Conservation (phyloP, 2,113 vertebrate genomes). For the Microtus montanus region DNA sequence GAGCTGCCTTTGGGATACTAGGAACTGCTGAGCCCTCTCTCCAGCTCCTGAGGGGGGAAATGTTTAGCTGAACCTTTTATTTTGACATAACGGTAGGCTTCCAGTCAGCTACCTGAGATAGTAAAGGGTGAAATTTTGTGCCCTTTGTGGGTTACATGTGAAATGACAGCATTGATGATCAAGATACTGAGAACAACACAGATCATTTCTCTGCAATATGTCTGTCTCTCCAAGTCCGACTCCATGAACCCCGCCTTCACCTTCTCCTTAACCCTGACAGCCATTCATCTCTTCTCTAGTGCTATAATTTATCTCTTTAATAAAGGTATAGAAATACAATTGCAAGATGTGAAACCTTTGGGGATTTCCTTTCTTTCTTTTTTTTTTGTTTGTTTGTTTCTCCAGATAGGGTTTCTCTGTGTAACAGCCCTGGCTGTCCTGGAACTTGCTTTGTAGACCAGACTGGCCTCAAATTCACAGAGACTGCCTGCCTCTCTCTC, state of each 20-base stretch:
- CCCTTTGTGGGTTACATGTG: background rate
- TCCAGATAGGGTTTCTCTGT: background rate
- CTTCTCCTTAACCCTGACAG: background rate
- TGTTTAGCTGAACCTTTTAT: background rate
- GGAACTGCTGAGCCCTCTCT: background rate
- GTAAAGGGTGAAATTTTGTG: background rate
- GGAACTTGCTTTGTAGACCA: background rate
- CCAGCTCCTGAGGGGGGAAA: background rate
- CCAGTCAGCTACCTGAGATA: background rate
- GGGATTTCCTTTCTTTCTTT: background rate
- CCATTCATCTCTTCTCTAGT: background rate
- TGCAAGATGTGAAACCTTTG: background rate
- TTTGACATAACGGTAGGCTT: slow-evolving; percentile 3
- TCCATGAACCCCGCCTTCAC: background rate
- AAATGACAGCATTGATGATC: background rate
- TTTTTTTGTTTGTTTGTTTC: too few species aligned
- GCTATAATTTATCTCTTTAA: background rate
- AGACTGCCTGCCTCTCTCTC: background rate
- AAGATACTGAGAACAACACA: background rate
- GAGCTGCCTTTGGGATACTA: background rate
- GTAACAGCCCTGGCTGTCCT: background rate
- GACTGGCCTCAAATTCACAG: background rate
- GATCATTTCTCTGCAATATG: background rate
- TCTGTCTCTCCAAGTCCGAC: background rate
- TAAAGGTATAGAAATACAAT: background rate